Evolutionary conservation across 1,140 invertebrate genomes (phyloP).

Genomic region (Copidosoma floridanum): DNA sequence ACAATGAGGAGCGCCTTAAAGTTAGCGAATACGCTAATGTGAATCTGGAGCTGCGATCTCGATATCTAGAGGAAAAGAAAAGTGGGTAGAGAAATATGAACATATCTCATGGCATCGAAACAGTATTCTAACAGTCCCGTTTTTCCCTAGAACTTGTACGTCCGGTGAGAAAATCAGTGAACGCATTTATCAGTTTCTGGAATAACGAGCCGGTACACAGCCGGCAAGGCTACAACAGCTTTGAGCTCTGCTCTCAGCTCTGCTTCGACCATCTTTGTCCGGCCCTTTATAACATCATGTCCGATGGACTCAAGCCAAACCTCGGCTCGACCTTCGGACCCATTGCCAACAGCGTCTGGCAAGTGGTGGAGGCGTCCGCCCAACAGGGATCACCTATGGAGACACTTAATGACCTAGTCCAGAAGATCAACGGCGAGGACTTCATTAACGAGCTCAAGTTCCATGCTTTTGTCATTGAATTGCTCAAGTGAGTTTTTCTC

Average conservation of each 20-base stretch:
- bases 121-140: too few relatives aligned
- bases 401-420: slow-evolving; percentile 81
- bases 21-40: slow-evolving; percentile 34
- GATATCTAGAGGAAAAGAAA: slow-evolving; percentile 49
- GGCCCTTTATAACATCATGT: slow-evolving; percentile 79
- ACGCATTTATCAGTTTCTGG: slow-evolving; percentile 62
- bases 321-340: slow-evolving; percentile 84
- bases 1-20: slow-evolving; percentile 35
- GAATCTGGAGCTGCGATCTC: slow-evolving; percentile 34
- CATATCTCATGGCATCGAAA: too few relatives aligned
- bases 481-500: slow-evolving; percentile 76
- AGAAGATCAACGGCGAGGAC: slow-evolving; percentile 81
- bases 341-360: slow-evolving; percentile 86
- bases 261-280: slow-evolving; percentile 75
- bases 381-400: slow-evolving; percentile 82
- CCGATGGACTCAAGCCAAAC: slow-evolving; percentile 77
- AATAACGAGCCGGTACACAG: slow-evolving; percentile 41
- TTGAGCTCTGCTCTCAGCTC: slow-evolving; percentile 64
- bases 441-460: slow-evolving; percentile 84
- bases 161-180: slow-evolving; percentile 66
- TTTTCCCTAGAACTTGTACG: slow-evolving; percentile 62
- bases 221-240: slow-evolving; percentile 37
- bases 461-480: slow-evolving; percentile 84
- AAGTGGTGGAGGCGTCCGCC: slow-evolving; percentile 82
- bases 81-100: too few relatives aligned